Base-by-base conservation (phyloP, 2,797 vertebrate species). In the Gorsachius magnificus region DNA sequence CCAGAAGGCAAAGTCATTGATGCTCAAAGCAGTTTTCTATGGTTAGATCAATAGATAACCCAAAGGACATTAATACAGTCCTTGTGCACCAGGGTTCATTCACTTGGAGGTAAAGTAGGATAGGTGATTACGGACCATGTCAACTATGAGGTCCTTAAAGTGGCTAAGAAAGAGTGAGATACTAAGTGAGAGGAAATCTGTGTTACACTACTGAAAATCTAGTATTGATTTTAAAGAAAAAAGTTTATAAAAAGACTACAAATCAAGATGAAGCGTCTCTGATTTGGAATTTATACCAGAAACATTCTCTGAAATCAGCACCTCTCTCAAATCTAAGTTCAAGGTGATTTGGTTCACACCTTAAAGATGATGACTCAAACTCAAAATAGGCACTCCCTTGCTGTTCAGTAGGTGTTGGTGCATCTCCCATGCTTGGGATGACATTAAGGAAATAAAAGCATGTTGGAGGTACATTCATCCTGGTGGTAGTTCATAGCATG, bases 371-470 rank as follows among this genome's bases (percentile, higher is more conserved):
- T 8, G 5, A 83, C 46, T 82, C 26, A 35, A 33, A 38, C 33
- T 31, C 36, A 20, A n/a, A 93, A 58, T 6, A 53, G 43, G 11
- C 1, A 4, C 6, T 50, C 5, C 9, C 13, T 63, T 3, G 0
- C 24, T 70, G 5, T 54, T n/a, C 29, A 4, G 35, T 41, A 54
- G 50, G 35, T 9, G 0, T 0, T n/a, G 38, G 33, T 57, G 16
- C n/a, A 50, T 79, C 22, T 81, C 4, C 16, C 28, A 66, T 46
- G 5, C 69, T 75, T 4, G 2, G 58, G 45, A 41, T 57, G 57
- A 31, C 15, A 61, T 58, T 22, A 25, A 14, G 26, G 25, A 53
- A 68, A 51, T 51, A 56, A 77, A 22, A 48, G 21, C 6, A 48
- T 53, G 13, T 33, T 57, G 50, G 57, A 48, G 2, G 2, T 12